These are phyloP conservation scores for Aramus guarauna DNA, from an alignment of 2,113 vertebrate species.

Conservation along the genomic window DNA sequence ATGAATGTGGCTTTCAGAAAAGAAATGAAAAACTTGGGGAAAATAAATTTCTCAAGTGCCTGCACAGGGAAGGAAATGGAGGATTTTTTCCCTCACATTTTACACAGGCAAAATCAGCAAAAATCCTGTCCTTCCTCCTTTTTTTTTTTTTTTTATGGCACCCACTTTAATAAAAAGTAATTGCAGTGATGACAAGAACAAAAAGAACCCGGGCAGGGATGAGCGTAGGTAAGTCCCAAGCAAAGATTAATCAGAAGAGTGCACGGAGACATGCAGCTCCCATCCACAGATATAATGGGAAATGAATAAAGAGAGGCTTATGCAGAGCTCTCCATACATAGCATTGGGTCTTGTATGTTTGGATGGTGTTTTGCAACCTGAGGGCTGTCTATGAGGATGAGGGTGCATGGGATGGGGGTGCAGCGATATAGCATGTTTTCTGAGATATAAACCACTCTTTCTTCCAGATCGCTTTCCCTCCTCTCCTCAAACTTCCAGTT, in stretches of 20 bases:
- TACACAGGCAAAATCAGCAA: not conserved
- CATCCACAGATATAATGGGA: not conserved
- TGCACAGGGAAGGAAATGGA: not conserved
- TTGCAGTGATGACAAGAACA: not conserved
- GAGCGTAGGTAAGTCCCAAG: not conserved
- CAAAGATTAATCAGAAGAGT: not conserved
- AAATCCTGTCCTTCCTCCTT: not conserved
- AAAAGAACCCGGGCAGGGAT: not conserved
- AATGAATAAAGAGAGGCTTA: not conserved
- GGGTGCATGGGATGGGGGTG: not conserved
- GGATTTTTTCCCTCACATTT: not conserved
- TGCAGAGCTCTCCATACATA: not conserved
- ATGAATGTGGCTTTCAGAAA: not conserved
- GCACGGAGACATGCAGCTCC: not conserved
- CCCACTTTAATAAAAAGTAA: not conserved
- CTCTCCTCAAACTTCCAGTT: not conserved
- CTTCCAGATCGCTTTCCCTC: not conserved
- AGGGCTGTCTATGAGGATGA: not conserved
- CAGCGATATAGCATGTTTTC: fast-evolving
- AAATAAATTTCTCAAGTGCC: not conserved
- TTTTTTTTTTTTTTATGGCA: not conserved
- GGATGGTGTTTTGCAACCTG: not conserved
- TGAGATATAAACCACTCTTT: not conserved
- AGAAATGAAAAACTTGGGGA: not conserved
- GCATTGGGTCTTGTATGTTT: fast-evolving